Evolutionary conservation across 2,113 vertebrate genomes (phyloP), one percentile per base, ranked within the genome.

Genomic region (Tretioscincus oriximinensis): DNA sequence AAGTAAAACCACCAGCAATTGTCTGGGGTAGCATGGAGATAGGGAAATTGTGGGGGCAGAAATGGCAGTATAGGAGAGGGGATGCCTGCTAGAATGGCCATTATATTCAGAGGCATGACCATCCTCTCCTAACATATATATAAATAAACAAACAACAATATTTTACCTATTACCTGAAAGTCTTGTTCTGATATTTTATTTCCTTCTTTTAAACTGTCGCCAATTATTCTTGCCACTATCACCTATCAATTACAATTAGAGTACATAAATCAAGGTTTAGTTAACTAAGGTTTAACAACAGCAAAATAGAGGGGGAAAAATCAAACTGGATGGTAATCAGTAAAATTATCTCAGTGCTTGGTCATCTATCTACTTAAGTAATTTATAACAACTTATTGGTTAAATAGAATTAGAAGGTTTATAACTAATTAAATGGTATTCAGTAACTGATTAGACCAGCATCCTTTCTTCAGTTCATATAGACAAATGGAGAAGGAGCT

Each of bases 361-460:
- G 51, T 77, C 86, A 73, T 63, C 85, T 82, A 78, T 45, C 60
- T 70, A 65, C 74, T 90, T 90, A 85, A 74, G 80, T 66, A 84
- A 93, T 76, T 88, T 80, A 93, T 76, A 87, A 77, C 41, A 87
- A 86, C 63, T 22, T 89, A 90, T 85, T 87, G 88, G 90, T 85
- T 88, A 61, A 85, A 2, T 58, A 79, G 58, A n/a, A 82, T 31
- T 74, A 73, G 83, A 87, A 77, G 49, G 78, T 51, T 51, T 51
- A 51, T 51, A 51, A 51, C 51, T 51, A 51, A 51, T 9, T 51
- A 16, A 16, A 16, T 51, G 51, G 51, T 51, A 51, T 51, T 51
- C 51, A 51, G 8, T 6, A 4, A 51, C 51, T 12, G 10, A 51
- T 51, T 4, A 16, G 9, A 12, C 51, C 51, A 51, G 51, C 9